Evolutionary conservation across 2,113 vertebrate species (phyloP).

Genomic region (Lontra canadensis): DNA sequence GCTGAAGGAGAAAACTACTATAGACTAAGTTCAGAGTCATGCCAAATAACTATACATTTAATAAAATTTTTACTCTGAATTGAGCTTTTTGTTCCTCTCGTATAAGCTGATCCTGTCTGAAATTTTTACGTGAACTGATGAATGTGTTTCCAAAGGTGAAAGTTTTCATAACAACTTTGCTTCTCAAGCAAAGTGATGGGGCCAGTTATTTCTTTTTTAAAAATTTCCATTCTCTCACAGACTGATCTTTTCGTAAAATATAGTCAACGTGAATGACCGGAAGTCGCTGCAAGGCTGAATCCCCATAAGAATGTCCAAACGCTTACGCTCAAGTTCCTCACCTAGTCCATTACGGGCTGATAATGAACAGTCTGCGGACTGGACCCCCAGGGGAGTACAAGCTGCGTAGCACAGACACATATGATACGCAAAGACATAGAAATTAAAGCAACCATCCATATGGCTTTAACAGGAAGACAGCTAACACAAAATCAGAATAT

Average conservation of each 20-base stretch:
- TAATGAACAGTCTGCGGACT: background rate
- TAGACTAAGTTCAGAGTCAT: background rate
- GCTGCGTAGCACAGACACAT: background rate
- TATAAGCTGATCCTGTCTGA: background rate
- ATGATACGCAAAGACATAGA: background rate
- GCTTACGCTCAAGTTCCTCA: background rate
- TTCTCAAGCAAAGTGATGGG: background rate
- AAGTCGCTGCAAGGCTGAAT: background rate
- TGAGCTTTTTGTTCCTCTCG: constrained; percentile 35
- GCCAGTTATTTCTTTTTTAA: background rate
- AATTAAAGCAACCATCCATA: background rate
- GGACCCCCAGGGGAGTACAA: background rate
- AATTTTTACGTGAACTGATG: background rate
- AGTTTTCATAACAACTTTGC: constrained; percentile 9
- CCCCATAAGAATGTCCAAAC: background rate
- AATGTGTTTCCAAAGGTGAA: constrained; percentile 42
- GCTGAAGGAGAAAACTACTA: background rate
- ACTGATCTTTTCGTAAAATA: background rate
- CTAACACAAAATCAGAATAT: background rate
- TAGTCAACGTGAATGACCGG: background rate
- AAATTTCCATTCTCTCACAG: background rate
- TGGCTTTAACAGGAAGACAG: background rate
- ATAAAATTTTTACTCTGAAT: background rate
- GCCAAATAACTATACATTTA: constrained; percentile 20
- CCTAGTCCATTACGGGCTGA: background rate